Evolutionary conservation across 2,113 vertebrate genomes (phyloP).

Genomic region (Columba janthina): DNA sequence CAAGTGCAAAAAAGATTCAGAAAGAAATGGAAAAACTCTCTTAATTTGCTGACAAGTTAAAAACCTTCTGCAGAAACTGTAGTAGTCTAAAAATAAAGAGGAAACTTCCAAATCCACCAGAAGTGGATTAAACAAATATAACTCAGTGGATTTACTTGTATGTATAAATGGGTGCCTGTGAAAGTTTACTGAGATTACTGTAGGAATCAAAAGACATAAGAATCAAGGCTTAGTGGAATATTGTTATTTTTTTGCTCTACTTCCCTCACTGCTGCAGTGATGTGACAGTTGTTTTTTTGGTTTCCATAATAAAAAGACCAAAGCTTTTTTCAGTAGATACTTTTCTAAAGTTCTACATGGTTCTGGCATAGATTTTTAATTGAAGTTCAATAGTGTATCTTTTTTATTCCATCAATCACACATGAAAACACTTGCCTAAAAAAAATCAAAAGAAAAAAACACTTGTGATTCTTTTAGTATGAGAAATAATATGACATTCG

Average conservation of each 20-base stretch:
- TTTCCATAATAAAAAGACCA: not conserved
- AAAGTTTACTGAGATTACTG: not conserved
- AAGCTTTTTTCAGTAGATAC: not conserved
- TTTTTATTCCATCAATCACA: not conserved
- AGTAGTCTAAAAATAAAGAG: not conserved
- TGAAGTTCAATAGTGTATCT: not conserved
- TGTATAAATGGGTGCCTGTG: not conserved
- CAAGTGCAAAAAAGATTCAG: not conserved
- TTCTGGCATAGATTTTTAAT: not conserved
- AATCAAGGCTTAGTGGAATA: not conserved
- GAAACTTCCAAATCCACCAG: not conserved
- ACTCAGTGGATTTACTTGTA: not conserved
- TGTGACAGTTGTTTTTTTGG: not conserved
- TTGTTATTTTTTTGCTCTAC: accelerated
- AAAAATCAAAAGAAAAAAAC: not conserved
- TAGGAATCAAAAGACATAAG: not conserved
- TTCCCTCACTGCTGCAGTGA: not conserved
- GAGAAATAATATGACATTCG: not conserved
- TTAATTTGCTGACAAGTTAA: not conserved
- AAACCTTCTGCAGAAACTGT: not conserved
- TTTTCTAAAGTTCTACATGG: not conserved
- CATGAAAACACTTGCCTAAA: not conserved
- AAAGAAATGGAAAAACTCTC: not conserved
- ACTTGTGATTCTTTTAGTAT: not conserved
- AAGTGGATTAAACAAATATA: not conserved